Conservation (phyloP, 2,797 vertebrate genomes). For the Notamacropus eugenii region DNA sequence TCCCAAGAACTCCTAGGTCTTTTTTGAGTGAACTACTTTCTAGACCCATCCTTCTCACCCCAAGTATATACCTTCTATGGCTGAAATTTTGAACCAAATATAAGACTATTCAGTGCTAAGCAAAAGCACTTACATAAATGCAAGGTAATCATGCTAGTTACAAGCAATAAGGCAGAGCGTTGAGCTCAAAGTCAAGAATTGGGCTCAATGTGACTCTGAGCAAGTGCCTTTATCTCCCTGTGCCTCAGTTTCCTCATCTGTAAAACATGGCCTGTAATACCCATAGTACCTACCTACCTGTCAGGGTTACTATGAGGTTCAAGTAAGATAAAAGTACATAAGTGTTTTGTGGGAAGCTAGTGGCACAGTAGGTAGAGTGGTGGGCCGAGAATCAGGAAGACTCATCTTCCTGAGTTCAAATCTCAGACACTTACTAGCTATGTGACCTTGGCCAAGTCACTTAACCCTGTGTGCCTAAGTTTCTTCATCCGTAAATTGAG, state of each 20-base stretch:
- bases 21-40: background rate
- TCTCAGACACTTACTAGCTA: background rate
- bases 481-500: background rate
- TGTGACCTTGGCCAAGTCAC: background rate
- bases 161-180: background rate
- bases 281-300: background rate
- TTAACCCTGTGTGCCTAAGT: background rate
- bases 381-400: background rate
- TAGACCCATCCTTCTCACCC: background rate
- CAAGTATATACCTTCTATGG: background rate
- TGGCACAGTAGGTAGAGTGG: background rate
- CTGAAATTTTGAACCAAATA: background rate
- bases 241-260: background rate
- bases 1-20: background rate
- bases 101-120: background rate
- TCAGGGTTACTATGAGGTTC: background rate
- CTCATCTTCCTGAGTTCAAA: background rate
- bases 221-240: background rate
- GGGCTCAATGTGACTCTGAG: background rate
- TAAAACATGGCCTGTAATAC: background rate
- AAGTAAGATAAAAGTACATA: background rate
- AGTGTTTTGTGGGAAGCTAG: background rate
- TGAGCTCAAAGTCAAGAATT: background rate
- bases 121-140: background rate
- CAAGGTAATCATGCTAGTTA: background rate